Conservation (phyloP, 1,140 invertebrate species). For the Caenorhabditis latens region DNA sequence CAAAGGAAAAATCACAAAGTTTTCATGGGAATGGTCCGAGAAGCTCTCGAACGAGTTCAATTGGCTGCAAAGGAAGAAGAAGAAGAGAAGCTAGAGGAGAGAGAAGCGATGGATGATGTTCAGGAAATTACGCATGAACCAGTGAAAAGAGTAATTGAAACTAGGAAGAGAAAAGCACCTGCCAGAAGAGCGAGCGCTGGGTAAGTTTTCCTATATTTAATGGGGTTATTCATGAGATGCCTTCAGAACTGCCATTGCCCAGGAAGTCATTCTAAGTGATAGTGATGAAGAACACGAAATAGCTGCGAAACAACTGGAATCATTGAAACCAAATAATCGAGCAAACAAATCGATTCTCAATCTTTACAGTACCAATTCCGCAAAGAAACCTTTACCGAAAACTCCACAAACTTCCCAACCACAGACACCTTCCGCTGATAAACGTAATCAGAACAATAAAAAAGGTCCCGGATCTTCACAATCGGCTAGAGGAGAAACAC, state of each 20-base stretch:
- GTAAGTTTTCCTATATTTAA: not conserved
- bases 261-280: conserved; percentile 41
- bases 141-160: not conserved
- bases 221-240: not conserved
- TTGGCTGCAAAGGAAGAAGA: conserved; percentile 10
- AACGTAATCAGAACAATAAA: not conserved
- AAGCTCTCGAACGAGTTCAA: conserved; percentile 31
- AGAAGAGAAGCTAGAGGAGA: not conserved
- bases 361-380: conserved; percentile 33
- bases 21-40: conserved; percentile 43
- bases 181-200: not conserved
- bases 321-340: conserved; percentile 16
- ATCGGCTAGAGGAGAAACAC: not conserved
- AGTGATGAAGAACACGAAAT: conserved; percentile 9
- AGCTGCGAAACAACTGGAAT: not conserved
- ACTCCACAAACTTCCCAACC: not conserved
- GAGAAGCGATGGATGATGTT: conserved; percentile 43
- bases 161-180: conserved; percentile 11
- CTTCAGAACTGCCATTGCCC: not conserved
- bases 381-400: not conserved
- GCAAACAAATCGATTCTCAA: conserved; percentile 35
- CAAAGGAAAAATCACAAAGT: conserved; percentile 35
- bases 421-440: conserved; percentile 8
- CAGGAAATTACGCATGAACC: not conserved
- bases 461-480: not conserved